Conservation (phyloP, 2,797 vertebrate species). For the Varecia variegata region DNA sequence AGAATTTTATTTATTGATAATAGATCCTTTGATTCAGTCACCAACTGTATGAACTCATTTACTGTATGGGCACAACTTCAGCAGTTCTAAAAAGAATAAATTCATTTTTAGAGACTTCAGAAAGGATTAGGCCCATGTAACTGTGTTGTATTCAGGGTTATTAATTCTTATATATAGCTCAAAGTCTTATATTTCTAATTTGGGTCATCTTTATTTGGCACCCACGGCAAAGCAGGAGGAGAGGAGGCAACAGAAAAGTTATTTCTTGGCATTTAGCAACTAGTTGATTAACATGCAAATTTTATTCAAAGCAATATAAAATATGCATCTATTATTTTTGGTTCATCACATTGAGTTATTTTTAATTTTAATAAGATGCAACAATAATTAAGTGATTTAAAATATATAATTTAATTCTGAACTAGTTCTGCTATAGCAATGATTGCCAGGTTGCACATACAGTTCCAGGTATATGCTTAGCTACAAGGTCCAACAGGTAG, state of each 20-base stretch:
- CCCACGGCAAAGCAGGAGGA: background rate
- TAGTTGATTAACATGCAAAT: constrained; percentile 69
- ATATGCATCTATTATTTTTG: constrained; percentile 70
- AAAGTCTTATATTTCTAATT: constrained; percentile 46
- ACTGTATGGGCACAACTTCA: background rate
- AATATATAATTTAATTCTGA: constrained; percentile 68
- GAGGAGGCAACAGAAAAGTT: constrained; percentile 1
- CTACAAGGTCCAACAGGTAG: background rate
- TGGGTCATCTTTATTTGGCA: constrained; percentile 52
- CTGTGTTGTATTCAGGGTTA: background rate
- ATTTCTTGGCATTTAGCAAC: constrained; percentile 63
- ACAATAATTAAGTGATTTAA: constrained; percentile 68
- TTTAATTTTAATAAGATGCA: constrained; percentile 72
- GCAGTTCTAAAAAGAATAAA: constrained; percentile 26
- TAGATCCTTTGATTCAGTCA: background rate
- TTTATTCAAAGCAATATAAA: constrained; percentile 62
- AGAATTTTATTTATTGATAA: background rate
- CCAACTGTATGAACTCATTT: background rate
- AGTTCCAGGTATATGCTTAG: background rate
- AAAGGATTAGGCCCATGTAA: constrained; percentile 7
- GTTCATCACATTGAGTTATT: constrained; percentile 72
- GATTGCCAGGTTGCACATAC: background rate
- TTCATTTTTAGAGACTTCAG: background rate
- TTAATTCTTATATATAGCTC: background rate
- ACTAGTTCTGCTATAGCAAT: constrained; percentile 20